Conservation (phyloP, 2,113 vertebrate genomes). For the Asarcornis scutulata region DNA sequence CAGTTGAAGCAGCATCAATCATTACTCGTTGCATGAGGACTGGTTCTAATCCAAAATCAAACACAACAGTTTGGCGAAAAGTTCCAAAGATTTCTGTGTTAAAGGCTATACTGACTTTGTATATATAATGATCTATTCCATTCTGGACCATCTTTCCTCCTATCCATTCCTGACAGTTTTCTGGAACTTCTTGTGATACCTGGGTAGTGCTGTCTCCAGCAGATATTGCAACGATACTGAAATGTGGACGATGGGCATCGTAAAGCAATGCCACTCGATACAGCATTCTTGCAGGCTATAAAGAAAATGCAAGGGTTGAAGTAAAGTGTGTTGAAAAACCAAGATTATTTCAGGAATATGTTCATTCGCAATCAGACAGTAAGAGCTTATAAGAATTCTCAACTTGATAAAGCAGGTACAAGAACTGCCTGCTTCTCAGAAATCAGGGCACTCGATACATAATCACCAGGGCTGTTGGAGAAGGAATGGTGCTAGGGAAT, state of each 20-base stretch:
- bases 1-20: conserved; percentile 98
- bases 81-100: conserved; percentile 98
- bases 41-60: conserved; percentile 97
- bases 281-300: conserved; percentile 92
- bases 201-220: conserved; percentile 86
- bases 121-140: conserved; percentile 94
- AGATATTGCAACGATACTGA: conserved; percentile 92
- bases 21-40: conserved; percentile 98
- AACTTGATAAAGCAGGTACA: background rate
- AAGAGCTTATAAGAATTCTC: background rate
- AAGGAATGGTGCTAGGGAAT: background rate
- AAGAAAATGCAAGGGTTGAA: conserved; percentile 45
- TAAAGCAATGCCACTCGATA: conserved; percentile 95
- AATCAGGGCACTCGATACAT: background rate
- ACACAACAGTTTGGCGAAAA: conserved; percentile 97
- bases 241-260: conserved; percentile 97
- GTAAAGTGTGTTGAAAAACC: conserved; percentile 9
- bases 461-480: background rate
- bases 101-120: conserved; percentile 94
- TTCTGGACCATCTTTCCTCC: conserved; percentile 86
- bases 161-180: conserved; percentile 96
- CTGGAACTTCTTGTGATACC: conserved; percentile 87
- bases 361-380: background rate
- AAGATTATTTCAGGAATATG: background rate
- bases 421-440: background rate